These are phyloP conservation scores for Linepithema humile DNA, from an alignment of 1,140 invertebrate species.

Conservation along the genomic window DNA sequence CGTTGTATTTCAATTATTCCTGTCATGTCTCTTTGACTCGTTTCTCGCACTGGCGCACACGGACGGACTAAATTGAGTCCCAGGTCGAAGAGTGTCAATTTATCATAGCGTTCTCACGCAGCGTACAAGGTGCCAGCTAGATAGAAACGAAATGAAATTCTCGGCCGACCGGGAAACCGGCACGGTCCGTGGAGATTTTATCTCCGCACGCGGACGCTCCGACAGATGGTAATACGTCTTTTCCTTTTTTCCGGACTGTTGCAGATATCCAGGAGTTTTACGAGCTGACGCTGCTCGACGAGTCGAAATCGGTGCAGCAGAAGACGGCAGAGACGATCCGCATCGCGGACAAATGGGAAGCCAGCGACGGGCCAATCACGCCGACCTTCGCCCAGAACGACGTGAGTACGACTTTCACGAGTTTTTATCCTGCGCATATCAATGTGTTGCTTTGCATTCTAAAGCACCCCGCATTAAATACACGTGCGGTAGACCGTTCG, in stretches of 20 bases:
- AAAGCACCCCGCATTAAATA: neutral
- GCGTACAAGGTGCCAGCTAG: neutral
- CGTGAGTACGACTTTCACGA: conserved; percentile 82
- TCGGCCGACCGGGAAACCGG: neutral
- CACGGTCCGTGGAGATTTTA: conserved; percentile 11
- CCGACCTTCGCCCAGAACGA: conserved; percentile 86
- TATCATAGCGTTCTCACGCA: conserved; percentile 16
- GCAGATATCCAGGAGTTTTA: conserved; percentile 99
- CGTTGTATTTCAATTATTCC: neutral
- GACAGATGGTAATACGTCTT: conserved; percentile 55
- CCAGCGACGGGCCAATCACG: conserved; percentile 87
- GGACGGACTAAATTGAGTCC: conserved; percentile 21
- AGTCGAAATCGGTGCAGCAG: conserved; percentile 96
- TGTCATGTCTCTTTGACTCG: neutral
- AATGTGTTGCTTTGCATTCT: neutral
- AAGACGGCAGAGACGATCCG: conserved; percentile 97
- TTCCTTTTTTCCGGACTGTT: conserved; percentile 79
- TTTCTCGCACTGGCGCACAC: neutral
- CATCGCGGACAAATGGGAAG: conserved; percentile 98
- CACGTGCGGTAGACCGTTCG: neutral
- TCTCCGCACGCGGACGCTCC: neutral
- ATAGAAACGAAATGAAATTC: conserved; percentile 45
- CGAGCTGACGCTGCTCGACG: conserved; percentile 97
- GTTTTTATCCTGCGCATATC: conserved; percentile 19
- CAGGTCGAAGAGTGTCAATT: conserved; percentile 21